Conservation (phyloP, 2,888 invertebrate species). For the Drosophila multiciliata region DNA sequence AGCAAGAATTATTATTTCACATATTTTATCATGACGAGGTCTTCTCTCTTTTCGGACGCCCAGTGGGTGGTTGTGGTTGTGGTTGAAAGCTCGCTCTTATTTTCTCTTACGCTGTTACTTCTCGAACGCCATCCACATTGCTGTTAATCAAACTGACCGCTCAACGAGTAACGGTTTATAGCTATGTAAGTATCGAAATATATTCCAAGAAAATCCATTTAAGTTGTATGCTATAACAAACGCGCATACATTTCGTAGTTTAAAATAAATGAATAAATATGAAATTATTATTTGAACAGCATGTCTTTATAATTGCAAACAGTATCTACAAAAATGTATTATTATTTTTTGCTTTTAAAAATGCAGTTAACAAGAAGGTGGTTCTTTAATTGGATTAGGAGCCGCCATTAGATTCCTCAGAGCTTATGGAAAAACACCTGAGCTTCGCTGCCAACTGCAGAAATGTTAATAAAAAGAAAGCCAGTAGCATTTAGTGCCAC, state of each 20-base stretch:
- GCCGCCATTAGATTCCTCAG: conserved; percentile 11
- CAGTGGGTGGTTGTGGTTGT: not conserved
- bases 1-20: conserved; percentile 22
- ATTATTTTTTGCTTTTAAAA: conserved; percentile 1
- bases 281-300: not conserved
- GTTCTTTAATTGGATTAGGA: not conserved
- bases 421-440: conserved; percentile 50
- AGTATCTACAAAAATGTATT: not conserved
- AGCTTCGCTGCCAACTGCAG: conserved; percentile 39
- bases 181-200: not conserved
- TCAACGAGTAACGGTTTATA: conserved; percentile 5
- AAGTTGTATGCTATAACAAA: not conserved
- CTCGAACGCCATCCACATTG: conserved; percentile 55
- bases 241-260: not conserved
- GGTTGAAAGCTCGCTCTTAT: conserved; percentile 54
- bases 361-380: not conserved
- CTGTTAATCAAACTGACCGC: conserved; percentile 41
- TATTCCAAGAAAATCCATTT: not conserved
- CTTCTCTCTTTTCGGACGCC: not conserved
- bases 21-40: conserved; percentile 8
- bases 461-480: conserved; percentile 69
- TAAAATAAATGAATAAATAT: not conserved
- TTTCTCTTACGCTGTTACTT: conserved; percentile 65
- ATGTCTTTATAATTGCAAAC: not conserved
- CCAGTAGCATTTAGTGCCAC: conserved; percentile 61